Conservation (phyloP, 2,888 invertebrate species). For the Hermaeophaga mercurialis region DNA sequence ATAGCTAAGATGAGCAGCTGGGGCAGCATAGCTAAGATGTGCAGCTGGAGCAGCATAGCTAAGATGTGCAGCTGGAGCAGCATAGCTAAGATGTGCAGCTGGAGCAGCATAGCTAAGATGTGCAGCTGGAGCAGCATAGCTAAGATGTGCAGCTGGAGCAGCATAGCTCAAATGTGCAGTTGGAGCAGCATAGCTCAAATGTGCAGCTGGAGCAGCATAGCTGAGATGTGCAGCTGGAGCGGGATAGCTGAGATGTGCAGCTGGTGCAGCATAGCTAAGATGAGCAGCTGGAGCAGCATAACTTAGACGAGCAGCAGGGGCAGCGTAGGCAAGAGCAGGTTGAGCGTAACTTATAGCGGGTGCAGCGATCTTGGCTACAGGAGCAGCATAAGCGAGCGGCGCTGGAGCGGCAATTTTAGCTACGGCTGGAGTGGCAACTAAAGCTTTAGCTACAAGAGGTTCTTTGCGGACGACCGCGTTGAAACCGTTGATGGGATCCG, state of each 20-base stretch:
- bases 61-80: slow-evolving; percentile 25
- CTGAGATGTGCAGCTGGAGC: slow-evolving; percentile 23
- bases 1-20: slow-evolving; percentile 37
- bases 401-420: slow-evolving; percentile 43
- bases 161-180: slow-evolving; percentile 14
- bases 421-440: slow-evolving; percentile 46
- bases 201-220: slow-evolving; percentile 36
- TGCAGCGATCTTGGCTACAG: slow-evolving; percentile 24
- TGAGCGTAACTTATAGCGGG: slow-evolving; percentile 38
- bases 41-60: slow-evolving; percentile 19
- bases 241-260: slow-evolving; percentile 13
- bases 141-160: slow-evolving; percentile 11
- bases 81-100: slow-evolving; percentile 11
- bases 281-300: slow-evolving; percentile 47
- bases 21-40: slow-evolving; percentile 49
- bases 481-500: slow-evolving; percentile 62
- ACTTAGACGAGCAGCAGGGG: slow-evolving; percentile 29
- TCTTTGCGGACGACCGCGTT: slow-evolving; percentile 64
- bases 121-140: slow-evolving; percentile 29
- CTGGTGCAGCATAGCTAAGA: slow-evolving; percentile 42
- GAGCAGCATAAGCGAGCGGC: slow-evolving; percentile 17
- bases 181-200: slow-evolving; percentile 20
- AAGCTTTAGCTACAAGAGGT: slow-evolving; percentile 45
- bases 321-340: slow-evolving; percentile 32
- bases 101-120: slow-evolving; percentile 5